Evolutionary conservation across 2,797 vertebrate species (phyloP).

Genomic region (Ceryle rudis): DNA sequence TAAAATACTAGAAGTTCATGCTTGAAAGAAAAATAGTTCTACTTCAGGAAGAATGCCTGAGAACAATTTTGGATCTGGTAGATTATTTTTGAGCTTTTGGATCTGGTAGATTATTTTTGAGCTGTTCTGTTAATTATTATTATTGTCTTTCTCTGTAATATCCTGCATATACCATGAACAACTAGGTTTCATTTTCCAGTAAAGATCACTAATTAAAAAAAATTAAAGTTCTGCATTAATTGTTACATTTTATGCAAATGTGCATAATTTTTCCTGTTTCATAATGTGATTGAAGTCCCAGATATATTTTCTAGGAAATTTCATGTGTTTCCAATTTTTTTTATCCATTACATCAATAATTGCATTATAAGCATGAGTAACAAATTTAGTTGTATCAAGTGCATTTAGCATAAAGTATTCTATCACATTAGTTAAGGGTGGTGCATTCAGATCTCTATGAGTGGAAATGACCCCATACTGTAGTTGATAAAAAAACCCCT

Average conservation of each 20-base stretch:
- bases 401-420: background rate
- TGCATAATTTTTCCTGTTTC: background rate
- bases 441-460: background rate
- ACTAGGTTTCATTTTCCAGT: background rate
- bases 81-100: no score
- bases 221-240: background rate
- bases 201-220: background rate
- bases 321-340: background rate
- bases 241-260: background rate
- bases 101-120: no score
- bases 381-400: conserved; percentile 12
- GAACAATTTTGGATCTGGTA: background rate
- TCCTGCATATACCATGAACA: background rate
- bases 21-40: background rate
- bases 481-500: background rate
- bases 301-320: background rate
- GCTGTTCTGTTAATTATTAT: background rate
- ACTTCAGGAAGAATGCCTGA: background rate
- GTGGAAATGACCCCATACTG: conserved; percentile 17
- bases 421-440: conserved; percentile 19
- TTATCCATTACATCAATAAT: conserved; percentile 4
- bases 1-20: background rate
- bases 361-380: conserved; percentile 7
- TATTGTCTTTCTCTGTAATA: background rate
- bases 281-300: background rate